phyloP scores from a whole-genome alignment of 2,888 invertebrate species.

The Hymenopus coronatus region DNA sequence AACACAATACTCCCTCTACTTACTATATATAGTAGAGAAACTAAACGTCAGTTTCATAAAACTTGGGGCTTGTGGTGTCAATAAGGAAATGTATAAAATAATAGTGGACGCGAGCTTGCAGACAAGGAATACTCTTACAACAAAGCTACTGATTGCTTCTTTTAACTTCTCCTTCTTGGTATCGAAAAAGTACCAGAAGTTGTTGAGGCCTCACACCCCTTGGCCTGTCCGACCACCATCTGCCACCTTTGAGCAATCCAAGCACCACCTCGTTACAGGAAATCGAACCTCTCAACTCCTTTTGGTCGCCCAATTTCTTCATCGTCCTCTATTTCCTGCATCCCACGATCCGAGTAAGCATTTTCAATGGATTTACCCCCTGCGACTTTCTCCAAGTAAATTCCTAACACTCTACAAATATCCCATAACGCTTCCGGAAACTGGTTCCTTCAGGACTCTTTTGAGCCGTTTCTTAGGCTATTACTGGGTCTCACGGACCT shows the following conservation, averaged over 20 bases:
- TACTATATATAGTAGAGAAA: too few species aligned
- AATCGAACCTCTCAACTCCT: background rate
- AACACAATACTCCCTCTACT: too few species aligned
- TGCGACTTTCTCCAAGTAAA: background rate
- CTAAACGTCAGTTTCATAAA: too few species aligned
- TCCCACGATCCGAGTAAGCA: background rate
- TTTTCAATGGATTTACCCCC: background rate
- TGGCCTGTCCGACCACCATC: background rate
- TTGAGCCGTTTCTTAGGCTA: background rate
- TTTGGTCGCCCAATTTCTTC: background rate
- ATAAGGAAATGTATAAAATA: too few species aligned
- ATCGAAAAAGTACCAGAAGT: background rate
- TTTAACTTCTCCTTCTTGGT: too few species aligned
- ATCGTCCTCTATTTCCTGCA: background rate
- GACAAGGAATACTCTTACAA: too few species aligned
- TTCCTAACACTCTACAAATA: background rate
- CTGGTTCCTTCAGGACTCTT: background rate
- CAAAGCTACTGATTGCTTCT: too few species aligned
- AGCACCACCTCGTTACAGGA: constrained; percentile 1
- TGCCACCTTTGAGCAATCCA: constrained; percentile 6
- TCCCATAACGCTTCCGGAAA: background rate
- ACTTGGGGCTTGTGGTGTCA: too few species aligned
- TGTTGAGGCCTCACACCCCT: background rate
- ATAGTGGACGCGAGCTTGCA: too few species aligned
- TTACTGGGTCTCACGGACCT: background rate